Percentiles rank a stretch among this genome's conserved stretches.
Evolutionary conservation across 2,888 invertebrate species (phyloP).

Genomic region (Cheilosia vernalis): DNA sequence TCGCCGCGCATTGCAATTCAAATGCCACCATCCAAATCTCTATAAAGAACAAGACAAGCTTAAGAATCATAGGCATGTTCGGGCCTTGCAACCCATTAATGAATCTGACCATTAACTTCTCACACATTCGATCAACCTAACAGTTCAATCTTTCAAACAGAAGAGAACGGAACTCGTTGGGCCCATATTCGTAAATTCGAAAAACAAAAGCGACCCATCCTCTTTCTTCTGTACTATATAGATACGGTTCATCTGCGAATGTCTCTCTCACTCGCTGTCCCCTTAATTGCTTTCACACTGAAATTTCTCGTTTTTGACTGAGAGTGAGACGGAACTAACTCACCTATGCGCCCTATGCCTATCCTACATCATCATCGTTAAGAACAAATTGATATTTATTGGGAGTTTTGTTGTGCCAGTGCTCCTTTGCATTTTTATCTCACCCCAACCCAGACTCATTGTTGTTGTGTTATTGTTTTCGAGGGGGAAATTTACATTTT

Average conservation of each 20-base stretch:
- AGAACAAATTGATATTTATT: constrained; percentile 73
- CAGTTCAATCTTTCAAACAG: constrained; percentile 68
- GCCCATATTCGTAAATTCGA: constrained; percentile 49
- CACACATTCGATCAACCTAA: constrained; percentile 70
- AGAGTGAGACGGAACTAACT: constrained; percentile 12
- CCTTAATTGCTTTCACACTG: constrained; percentile 65
- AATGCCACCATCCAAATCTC: constrained; percentile 23
- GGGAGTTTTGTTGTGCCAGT: constrained; percentile 43
- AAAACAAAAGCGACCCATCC: constrained; percentile 36
- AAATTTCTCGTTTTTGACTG: constrained; percentile 27
- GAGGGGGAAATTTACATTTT: constrained; percentile 50
- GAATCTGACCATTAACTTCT: constrained; percentile 66
- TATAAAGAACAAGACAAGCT: constrained; percentile 31
- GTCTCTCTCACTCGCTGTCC: constrained; percentile 3
- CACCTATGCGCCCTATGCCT: too few relatives aligned
- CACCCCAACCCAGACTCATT: constrained; percentile 6
- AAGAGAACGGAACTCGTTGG: constrained; percentile 5
- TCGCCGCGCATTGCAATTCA: constrained; percentile 48
- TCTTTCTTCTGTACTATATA: background rate
- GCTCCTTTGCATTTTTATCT: constrained; percentile 59
- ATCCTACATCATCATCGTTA: constrained; percentile 32
- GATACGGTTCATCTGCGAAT: background rate
- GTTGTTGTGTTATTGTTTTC: constrained; percentile 41
- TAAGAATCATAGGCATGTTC: constrained; percentile 32
- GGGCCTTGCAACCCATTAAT: constrained; percentile 59